These are phyloP conservation scores for Tipula vernalis DNA, from an alignment of 2,888 invertebrate genomes.

Conservation along the genomic window DNA sequence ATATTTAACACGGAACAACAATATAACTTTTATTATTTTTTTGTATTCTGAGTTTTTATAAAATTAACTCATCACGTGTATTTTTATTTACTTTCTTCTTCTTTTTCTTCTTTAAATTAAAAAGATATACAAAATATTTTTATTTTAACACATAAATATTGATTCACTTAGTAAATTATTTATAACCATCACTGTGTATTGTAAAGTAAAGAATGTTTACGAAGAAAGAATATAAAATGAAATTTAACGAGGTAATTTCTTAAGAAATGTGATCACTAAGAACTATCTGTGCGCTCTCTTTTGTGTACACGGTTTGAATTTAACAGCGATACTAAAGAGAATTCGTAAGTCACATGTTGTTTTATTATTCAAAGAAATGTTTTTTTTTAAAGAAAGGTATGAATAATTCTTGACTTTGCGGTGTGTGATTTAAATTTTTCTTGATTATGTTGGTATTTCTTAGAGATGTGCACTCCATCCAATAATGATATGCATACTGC, in stretches of 20 bases:
- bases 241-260: neutral
- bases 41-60: neutral
- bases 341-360: neutral
- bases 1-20: slow-evolving; percentile 6
- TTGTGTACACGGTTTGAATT: neutral
- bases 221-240: neutral
- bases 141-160: neutral
- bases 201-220: neutral
- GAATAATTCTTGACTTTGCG: neutral
- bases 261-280: neutral
- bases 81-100: neutral
- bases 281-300: no score
- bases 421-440: neutral
- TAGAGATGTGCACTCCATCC: no score
- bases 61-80: neutral
- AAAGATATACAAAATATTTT: neutral
- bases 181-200: neutral
- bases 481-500: no score
- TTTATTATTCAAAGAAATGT: neutral
- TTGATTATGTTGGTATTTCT: no score
- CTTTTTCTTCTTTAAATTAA: neutral
- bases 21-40: neutral
- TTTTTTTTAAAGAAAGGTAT: neutral
- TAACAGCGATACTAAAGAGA: slow-evolving; percentile 8
- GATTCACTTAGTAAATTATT: neutral